Percentiles rank a stretch among this genome's conserved stretches.
phyloP scores from a whole-genome alignment of 2,888 invertebrate genomes.

The Microplitis deprimator region DNA sequence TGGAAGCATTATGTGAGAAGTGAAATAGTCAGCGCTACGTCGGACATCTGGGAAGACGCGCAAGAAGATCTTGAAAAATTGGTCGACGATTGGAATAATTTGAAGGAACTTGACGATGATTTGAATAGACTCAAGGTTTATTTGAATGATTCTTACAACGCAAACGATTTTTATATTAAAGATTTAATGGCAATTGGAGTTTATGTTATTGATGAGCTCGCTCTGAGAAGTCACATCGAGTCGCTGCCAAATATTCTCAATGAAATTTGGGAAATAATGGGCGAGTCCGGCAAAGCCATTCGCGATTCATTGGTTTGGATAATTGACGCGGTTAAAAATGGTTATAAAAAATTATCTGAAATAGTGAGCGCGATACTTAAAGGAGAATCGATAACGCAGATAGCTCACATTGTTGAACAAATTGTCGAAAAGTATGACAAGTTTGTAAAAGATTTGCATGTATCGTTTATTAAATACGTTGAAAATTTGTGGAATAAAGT shows the following conservation, averaged over 20 bases:
- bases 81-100: constrained; percentile 79
- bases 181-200: constrained; percentile 81
- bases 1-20: constrained; percentile 80
- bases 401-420: constrained; percentile 79
- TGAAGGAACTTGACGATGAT: constrained; percentile 82
- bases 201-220: constrained; percentile 83
- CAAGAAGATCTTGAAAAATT: constrained; percentile 80
- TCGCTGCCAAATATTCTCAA: constrained; percentile 85
- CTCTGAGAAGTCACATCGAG: constrained; percentile 83
- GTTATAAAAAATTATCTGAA: constrained; percentile 80
- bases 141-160: constrained; percentile 83
- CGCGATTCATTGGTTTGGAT: constrained; percentile 83
- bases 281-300: constrained; percentile 85
- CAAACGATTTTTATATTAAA: constrained; percentile 88
- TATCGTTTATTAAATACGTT: constrained; percentile 79
- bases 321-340: constrained; percentile 80
- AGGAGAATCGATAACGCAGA: constrained; percentile 83
- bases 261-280: constrained; percentile 89
- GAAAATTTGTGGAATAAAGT: constrained; percentile 83
- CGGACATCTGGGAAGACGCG: constrained; percentile 83
- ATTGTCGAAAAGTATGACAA: constrained; percentile 84
- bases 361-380: constrained; percentile 80
- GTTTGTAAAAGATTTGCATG: constrained; percentile 84
- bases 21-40: constrained; percentile 79
- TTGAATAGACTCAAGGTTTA: constrained; percentile 80